Base-by-base conservation (phyloP, 2,113 vertebrate genomes). In the Hippocampus zosterae region DNA sequence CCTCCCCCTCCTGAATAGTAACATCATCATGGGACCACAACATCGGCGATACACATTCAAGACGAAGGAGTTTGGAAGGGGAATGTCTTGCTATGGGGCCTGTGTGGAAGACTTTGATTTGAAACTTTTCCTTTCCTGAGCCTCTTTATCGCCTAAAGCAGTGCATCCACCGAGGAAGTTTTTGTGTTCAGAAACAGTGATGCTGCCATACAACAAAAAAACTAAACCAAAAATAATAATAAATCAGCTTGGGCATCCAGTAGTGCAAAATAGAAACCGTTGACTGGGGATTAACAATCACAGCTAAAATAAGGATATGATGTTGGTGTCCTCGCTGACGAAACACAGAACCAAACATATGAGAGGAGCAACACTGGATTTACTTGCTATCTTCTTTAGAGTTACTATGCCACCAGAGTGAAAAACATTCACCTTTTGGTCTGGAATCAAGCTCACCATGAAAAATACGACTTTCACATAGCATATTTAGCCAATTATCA, bases 291-390 rank as follows among this genome's bases (percentile, higher is more conserved):
- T 21, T n/a, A 70, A 79, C 66, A 15, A 74, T 68, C 67, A 65
- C 53, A 40, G 55, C 74, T 44, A 64, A 69, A 69, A 81, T 74
- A 25, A 59, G 74, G 73, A 66, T 29, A 57, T 65, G 61, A 27
- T 42, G 55, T 56, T 37, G 55, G 52, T 41, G 60, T 40, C 9
- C 37, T 40, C 33, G 33, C 71, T 7, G 33, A 6, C 33, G 33
- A 56, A 18, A 48, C 55, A 74, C 74, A 71, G 42, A 53, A 64
- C 60, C 3, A 41, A 62, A 62, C 60, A 21, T 62, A 42, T 41
- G 61, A 15, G 5, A n/a, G 9, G 19, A 42, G 8, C 61, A 41
- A 40, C 18, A 62, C 27, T 60, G 7, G 15, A 46, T 65, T 42
- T 40, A 64, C 42, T 4, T 40, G 1, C 3, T 42, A 37, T 56